Percentiles rank a stretch among this genome's conserved stretches.
Evolutionary conservation across 1,140 invertebrate species (phyloP).

Genomic region (Plodia interpunctella): DNA sequence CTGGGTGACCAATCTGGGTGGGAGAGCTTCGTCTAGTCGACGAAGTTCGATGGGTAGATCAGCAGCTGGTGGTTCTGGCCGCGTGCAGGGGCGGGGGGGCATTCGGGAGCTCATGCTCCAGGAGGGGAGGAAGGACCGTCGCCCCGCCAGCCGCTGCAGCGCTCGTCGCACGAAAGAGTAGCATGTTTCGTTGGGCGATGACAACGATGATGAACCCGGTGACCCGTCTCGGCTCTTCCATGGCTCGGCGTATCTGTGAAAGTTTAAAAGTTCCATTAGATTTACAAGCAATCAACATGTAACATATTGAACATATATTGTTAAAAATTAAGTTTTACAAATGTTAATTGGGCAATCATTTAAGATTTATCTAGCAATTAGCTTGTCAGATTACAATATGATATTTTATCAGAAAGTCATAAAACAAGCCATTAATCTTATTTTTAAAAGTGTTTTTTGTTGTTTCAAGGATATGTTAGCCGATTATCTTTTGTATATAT

Average conservation of each 20-base stretch:
- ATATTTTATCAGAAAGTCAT: no score
- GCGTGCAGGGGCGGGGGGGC: conserved; percentile 68
- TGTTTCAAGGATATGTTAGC: no score
- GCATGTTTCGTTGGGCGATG: conserved; percentile 94
- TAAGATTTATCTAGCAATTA: no score
- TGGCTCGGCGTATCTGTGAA: conserved; percentile 45
- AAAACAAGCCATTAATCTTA: no score
- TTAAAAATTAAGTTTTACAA: no score
- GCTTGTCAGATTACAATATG: no score
- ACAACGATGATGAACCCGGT: conserved; percentile 89
- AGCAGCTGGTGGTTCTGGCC: conserved; percentile 71
- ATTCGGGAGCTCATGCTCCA: conserved; percentile 81
- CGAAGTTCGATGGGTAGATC: conserved; percentile 93
- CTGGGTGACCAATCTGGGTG: conserved; percentile 66
- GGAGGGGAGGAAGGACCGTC: conserved; percentile 88
- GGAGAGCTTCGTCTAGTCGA: conserved; percentile 86
- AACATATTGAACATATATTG: no score
- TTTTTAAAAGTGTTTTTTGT: no score
- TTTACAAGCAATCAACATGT: no score
- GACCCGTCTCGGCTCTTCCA: conserved; percentile 79
- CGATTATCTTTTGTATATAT: no score
- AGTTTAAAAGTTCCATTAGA: no score
- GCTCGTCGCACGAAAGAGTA: conserved; percentile 95
- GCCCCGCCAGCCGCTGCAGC: conserved; percentile 89
- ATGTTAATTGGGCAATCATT: no score